A percentile compares a stretch with the other conserved stretches of the same genome.
These are phyloP conservation scores for Notodonta dromedarius DNA, from an alignment of 2,888 invertebrate genomes.

Conservation along the genomic window DNA sequence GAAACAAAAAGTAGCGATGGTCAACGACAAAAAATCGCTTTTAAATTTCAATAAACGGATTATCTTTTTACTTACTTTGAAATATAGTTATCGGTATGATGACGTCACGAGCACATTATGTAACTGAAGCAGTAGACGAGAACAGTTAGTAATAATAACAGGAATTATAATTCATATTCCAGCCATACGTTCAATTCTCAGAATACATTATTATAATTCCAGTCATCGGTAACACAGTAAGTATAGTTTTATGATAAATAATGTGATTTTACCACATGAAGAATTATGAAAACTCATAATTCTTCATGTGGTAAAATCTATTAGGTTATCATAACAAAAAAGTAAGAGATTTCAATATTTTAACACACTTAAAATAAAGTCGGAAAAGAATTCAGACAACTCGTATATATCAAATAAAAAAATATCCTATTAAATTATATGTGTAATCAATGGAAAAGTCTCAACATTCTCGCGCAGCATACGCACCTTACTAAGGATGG, in stretches of 20 bases:
- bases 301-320: no score
- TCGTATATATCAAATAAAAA: no score
- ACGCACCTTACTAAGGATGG: slow-evolving; percentile 55
- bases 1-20: no score
- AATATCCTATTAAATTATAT: no score
- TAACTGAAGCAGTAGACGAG: neutral
- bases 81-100: neutral
- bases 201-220: neutral
- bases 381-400: no score
- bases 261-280: neutral
- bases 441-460: neutral
- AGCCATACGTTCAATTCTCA: neutral
- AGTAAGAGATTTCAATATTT: no score
- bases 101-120: slow-evolving; percentile 2
- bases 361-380: no score
- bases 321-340: no score
- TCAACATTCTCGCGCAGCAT: slow-evolving; percentile 16
- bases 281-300: no score
- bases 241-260: neutral
- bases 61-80: no score
- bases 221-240: neutral
- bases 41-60: no score
- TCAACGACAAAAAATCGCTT: no score
- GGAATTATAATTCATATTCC: slow-evolving; percentile 1
- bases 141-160: neutral